These are phyloP conservation scores for Scotopteryx bipunctaria DNA, from an alignment of 2,888 invertebrate genomes.

Conservation along the genomic window DNA sequence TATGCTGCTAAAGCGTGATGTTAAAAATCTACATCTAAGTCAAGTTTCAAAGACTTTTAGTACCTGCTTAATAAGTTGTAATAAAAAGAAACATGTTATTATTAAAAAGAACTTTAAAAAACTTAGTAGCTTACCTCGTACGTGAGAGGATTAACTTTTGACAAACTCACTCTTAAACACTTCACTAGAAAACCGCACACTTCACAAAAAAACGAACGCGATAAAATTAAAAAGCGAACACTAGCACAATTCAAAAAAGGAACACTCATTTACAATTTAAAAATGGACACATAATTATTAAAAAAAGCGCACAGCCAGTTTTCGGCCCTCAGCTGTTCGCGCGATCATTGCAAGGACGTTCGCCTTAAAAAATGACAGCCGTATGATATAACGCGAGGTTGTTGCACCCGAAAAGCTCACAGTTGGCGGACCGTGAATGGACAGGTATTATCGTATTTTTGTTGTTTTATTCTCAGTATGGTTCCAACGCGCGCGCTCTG, in stretches of 20 bases:
- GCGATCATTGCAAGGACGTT: conserved; percentile 64
- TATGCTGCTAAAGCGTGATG: too few species aligned
- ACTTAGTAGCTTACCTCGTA: conserved; percentile 6
- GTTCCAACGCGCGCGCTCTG: conserved; percentile 63
- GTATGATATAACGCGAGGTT: conserved; percentile 63
- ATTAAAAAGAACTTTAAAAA: background rate
- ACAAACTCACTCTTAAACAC: conserved; percentile 10
- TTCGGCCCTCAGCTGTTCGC: conserved; percentile 67
- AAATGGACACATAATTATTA: background rate
- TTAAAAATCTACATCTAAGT: too few species aligned
- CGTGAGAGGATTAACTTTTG: background rate
- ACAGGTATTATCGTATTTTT: conserved; percentile 59
- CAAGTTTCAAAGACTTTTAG: too few species aligned
- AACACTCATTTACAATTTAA: conserved; percentile 12
- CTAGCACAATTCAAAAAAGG: background rate
- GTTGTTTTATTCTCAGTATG: conserved; percentile 35
- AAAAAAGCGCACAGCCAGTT: conserved; percentile 17
- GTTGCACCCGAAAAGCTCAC: conserved; percentile 61
- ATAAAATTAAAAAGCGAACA: background rate
- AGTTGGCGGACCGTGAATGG: conserved; percentile 68
- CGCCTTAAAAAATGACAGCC: conserved; percentile 53
- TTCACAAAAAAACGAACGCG: conserved; percentile 14
- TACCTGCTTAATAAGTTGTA: too few species aligned
- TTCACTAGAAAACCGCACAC: conserved; percentile 17
- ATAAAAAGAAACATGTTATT: too few species aligned